Percentiles rank a stretch among this genome's conserved stretches.
These are phyloP conservation scores for Heterotilapia buettikoferi DNA, from an alignment of 2,113 vertebrate species.

Conservation along the genomic window DNA sequence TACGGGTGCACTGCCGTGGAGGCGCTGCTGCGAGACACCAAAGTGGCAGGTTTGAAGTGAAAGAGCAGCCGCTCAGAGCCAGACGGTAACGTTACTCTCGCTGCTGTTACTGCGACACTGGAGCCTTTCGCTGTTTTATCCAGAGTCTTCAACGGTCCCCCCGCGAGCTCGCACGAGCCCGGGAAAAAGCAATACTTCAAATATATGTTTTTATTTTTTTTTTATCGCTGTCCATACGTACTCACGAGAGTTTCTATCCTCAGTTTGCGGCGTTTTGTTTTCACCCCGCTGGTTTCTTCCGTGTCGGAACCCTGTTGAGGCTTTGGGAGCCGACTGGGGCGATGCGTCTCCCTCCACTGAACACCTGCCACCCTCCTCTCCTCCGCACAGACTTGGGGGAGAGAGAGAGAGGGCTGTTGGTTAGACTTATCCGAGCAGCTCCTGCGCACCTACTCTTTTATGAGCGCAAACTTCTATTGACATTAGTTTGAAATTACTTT, in stretches of 20 bases:
- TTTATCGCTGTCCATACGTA: neutral
- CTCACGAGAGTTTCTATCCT: neutral
- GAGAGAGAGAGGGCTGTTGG: neutral
- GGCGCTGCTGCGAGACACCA: neutral
- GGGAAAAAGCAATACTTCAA: neutral
- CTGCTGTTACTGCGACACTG: conserved; percentile 35
- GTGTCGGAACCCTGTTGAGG: conserved; percentile 10
- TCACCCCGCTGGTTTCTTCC: neutral
- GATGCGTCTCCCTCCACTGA: conserved; percentile 43
- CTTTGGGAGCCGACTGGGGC: conserved; percentile 30
- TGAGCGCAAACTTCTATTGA: neutral
- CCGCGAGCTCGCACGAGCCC: neutral
- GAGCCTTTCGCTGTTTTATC: neutral
- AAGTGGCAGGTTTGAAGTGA: conserved; percentile 10
- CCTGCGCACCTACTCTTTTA: neutral
- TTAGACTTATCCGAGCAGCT: neutral
- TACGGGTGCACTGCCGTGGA: neutral
- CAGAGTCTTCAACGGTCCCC: neutral
- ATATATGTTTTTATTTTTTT: neutral
- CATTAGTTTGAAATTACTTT: neutral
- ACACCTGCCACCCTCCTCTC: conserved; percentile 58
- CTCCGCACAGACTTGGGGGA: neutral
- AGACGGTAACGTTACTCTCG: neutral
- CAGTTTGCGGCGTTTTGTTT: neutral
- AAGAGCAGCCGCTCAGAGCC: neutral